These are phyloP conservation scores for Papio anubis DNA, from an alignment of 2,113 vertebrate species.

Conservation along the genomic window DNA sequence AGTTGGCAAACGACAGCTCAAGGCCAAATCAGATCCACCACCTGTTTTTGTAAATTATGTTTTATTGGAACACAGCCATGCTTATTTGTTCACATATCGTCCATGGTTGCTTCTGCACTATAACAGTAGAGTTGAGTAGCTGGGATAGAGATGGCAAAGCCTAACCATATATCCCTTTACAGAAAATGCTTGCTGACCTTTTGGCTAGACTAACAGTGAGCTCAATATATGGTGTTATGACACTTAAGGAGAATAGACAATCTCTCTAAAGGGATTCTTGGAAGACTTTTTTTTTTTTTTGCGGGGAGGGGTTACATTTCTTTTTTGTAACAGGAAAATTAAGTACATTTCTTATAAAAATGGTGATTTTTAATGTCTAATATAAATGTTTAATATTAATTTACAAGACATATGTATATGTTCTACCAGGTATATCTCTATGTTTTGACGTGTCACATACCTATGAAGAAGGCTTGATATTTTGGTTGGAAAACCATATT, in stretches of 20 bases:
- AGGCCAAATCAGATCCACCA: neutral
- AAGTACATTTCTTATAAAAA: slow-evolving; percentile 2
- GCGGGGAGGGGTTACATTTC: neutral
- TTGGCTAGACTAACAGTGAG: neutral
- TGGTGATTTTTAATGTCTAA: neutral
- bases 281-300: neutral
- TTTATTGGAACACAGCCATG: neutral
- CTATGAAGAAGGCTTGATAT: neutral
- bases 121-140: neutral
- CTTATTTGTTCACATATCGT: neutral
- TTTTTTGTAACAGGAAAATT: neutral
- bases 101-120: neutral
- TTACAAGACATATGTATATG: neutral
- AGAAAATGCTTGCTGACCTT: slow-evolving; percentile 1
- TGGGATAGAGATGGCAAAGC: neutral
- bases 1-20: neutral
- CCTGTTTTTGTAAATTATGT: neutral
- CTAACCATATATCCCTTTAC: neutral
- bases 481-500: neutral
- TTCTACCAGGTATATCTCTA: neutral
- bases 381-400: neutral
- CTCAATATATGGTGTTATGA: neutral
- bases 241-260: neutral
- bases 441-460: neutral
- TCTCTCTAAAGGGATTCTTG: neutral